Conservation (phyloP, 2,797 vertebrate species). For the Galaxias olidus region DNA sequence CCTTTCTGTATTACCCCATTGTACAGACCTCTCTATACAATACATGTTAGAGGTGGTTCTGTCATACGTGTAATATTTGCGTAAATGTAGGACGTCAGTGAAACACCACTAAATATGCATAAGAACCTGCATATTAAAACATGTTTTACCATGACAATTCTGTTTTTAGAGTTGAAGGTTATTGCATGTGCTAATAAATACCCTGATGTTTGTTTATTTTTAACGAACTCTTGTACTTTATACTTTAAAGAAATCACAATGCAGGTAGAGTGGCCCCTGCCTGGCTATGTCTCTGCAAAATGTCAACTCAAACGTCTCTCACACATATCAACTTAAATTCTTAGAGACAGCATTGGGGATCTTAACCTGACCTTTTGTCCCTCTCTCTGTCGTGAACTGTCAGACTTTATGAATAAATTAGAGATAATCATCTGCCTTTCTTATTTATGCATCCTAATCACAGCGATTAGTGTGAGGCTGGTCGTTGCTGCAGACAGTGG, state of each 20-base stretch:
- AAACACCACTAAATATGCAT: no score
- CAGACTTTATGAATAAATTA: constrained; percentile 78
- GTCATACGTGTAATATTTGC: no score
- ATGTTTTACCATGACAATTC: no score
- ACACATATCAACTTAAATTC: constrained; percentile 67
- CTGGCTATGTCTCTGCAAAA: constrained; percentile 32
- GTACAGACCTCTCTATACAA: neutral
- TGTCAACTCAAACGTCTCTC: constrained; percentile 35
- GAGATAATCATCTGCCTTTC: constrained; percentile 69
- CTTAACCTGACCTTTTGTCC: constrained; percentile 62
- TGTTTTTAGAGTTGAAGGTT: no score
- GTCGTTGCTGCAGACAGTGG: constrained; percentile 50
- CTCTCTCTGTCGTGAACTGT: constrained; percentile 68
- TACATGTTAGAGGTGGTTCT: neutral
- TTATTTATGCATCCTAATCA: constrained; percentile 75
- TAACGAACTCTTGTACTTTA: no score
- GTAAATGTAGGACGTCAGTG: no score
- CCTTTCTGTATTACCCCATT: neutral
- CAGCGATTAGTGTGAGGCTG: constrained; percentile 56
- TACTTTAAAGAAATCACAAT: no score
- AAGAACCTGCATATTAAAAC: no score
- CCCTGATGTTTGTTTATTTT: no score
- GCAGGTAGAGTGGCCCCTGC: constrained; percentile 19
- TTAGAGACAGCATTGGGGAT: constrained; percentile 65
- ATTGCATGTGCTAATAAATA: no score